Percentiles rank a stretch among this genome's conserved stretches.
Evolutionary conservation across 2,113 vertebrate species (phyloP).

Genomic region (Electrona antarctica): DNA sequence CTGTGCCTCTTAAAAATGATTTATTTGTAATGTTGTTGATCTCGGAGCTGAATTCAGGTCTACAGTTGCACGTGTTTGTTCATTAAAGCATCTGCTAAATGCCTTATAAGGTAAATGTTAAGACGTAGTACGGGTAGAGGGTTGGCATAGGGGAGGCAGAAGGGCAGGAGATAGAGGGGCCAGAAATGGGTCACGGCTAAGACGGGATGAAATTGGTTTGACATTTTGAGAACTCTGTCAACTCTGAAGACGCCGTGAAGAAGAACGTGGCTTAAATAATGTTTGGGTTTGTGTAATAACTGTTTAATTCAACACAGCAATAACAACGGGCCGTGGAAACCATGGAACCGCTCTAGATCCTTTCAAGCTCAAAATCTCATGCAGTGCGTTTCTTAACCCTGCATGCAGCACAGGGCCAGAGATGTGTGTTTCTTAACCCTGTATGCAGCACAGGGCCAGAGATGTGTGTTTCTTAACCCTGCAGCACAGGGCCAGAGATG

Average conservation of each 20-base stretch:
- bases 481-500: too few species aligned
- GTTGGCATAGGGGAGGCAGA: background rate
- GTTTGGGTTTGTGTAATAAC: slow-evolving; percentile 17
- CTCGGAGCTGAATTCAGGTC: too few species aligned
- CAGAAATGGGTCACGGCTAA: background rate
- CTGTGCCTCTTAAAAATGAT: too few species aligned
- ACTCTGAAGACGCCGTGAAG: background rate
- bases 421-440: too few species aligned
- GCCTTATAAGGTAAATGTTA: background rate
- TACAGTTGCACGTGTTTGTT: too few species aligned
- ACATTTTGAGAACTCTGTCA: background rate
- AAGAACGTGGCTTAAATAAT: background rate
- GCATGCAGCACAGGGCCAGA: background rate
- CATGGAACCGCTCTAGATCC: slow-evolving; percentile 1
- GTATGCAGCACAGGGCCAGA: too few species aligned
- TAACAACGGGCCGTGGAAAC: slow-evolving; percentile 8
- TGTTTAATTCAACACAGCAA: slow-evolving; percentile 17
- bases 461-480: too few species aligned
- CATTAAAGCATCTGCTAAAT: too few species aligned
- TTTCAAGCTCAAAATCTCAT: background rate
- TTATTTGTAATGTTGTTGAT: too few species aligned
- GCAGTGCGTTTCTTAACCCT: background rate
- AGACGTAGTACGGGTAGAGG: too few species aligned
- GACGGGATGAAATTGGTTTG: background rate
- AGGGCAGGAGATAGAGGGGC: background rate